phyloP scores from a whole-genome alignment of 1,140 invertebrate genomes.

The Berghia stephanieae region DNA sequence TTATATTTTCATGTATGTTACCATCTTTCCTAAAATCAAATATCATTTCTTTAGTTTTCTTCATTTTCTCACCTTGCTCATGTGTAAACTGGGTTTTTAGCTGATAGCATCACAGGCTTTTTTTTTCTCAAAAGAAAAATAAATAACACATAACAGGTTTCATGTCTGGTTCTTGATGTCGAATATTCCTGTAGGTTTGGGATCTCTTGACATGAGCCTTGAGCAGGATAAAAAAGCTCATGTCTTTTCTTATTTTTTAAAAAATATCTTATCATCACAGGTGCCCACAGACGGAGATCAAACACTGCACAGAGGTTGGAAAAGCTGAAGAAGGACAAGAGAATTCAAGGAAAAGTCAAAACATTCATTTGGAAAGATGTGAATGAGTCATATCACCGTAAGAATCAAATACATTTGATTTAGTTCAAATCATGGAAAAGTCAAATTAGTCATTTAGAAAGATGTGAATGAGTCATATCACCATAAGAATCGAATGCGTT shows the following conservation, averaged over 20 bases:
- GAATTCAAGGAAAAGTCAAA: conserved; percentile 70
- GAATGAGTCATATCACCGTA: conserved; percentile 45
- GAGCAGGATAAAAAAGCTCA: neutral
- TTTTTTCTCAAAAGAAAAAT: no score
- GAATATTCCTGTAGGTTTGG: neutral
- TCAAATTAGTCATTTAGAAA: conserved; percentile 69
- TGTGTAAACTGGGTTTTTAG: no score
- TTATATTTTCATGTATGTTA: no score
- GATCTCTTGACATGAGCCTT: neutral
- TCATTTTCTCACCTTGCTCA: no score
- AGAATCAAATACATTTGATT: neutral
- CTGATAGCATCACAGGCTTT: no score
- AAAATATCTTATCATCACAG: conserved; percentile 47
- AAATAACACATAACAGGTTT: no score
- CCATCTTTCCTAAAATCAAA: no score
- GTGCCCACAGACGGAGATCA: conserved; percentile 80
- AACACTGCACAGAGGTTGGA: conserved; percentile 90
- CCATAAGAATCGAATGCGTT: conserved; percentile 34
- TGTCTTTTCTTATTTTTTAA: neutral
- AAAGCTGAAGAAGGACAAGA: conserved; percentile 86
- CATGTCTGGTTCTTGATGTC: neutral
- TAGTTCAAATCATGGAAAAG: conserved; percentile 65
- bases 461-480: conserved; percentile 46
- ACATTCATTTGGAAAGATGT: conserved; percentile 67
- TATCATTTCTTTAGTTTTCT: no score